Base-by-base conservation (phyloP, 2,888 invertebrate species). In the Drosophila flavopinicola region DNA sequence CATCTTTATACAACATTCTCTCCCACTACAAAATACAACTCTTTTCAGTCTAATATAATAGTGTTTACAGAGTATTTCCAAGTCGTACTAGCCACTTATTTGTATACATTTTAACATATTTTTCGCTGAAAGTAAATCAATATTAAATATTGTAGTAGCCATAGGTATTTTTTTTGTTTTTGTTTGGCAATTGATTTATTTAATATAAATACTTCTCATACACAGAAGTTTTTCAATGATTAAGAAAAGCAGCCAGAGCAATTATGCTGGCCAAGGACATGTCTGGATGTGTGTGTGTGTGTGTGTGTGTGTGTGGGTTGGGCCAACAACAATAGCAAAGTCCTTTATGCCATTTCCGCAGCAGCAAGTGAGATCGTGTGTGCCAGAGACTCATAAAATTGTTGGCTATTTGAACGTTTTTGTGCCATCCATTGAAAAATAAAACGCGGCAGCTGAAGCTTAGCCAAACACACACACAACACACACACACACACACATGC, bases 391-490 rank as follows among this genome's bases (percentile, higher is more conserved):
- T 87, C 87, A 85, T 86, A 88, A 86, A 86, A 86, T 85, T 80
- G 83, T 76, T 85, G 85, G 85, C 83, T 74, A 87, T 80, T 74
- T 71, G 78, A 87, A 78, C 88, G 85, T 68, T 88, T 79, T 78
- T 85, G 69, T 71, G 78, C 72, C 71, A 74, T 51, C 71, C 72
- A 75, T 75, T 87, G 85, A 77, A 85, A 85, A 80, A 85, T 85
- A 77, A 83, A 86, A 77, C 85, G 78, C 72, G 63, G 48, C 66
- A 64, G 66, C 63, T 64, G 77, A 67, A 70, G 70, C 69, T 69
- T 64, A 73, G 63, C 75, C 71, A 75, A 20, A 68, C 39, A 52
- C 38, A 63, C 72, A 57, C 42, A 57, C 52, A 58, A 59, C 44
- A 63, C 32, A 39, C 30, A 39, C 23, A 23, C 33, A 24, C 39